These are phyloP conservation scores for Blastobasis adustella DNA, from an alignment of 2,888 invertebrate species.

Conservation along the genomic window DNA sequence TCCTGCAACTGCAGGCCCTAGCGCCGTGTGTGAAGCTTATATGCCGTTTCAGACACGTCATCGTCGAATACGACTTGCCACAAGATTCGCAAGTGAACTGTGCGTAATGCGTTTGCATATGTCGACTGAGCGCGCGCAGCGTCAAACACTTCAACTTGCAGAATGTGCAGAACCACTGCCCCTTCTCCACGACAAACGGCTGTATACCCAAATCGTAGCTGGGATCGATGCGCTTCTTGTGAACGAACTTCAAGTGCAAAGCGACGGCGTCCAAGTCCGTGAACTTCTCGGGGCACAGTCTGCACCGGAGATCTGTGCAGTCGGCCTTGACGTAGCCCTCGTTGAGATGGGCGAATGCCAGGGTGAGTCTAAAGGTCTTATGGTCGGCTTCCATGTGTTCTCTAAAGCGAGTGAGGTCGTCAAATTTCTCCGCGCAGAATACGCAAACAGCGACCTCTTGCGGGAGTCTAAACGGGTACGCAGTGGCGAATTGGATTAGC, in stretches of 20 bases:
- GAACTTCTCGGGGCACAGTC: conserved; percentile 19
- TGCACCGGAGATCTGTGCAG: conserved; percentile 27
- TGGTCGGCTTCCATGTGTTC: conserved; percentile 29
- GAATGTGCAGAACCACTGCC: conserved; percentile 20
- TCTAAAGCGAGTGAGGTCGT: conserved; percentile 26
- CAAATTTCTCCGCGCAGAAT: conserved; percentile 28
- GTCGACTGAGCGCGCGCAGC: conserved; percentile 27
- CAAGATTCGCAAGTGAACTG: conserved; percentile 32
- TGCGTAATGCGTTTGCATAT: conserved; percentile 29
- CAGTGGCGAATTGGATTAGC: conserved; percentile 30
- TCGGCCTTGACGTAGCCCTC: conserved; percentile 26
- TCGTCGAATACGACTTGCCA: conserved; percentile 27
- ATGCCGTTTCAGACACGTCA: conserved; percentile 21
- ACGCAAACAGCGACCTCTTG: conserved; percentile 25
- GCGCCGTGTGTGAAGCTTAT: conserved; percentile 16
- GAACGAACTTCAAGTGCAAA: conserved; percentile 20
- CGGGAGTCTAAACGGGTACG: conserved; percentile 36
- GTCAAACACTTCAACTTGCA: conserved; percentile 23
- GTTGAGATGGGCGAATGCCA: conserved; percentile 16
- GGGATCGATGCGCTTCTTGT: conserved; percentile 14
- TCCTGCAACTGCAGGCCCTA: conserved; percentile 18
- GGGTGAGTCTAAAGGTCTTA: conserved; percentile 13
- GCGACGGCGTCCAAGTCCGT: conserved; percentile 18
- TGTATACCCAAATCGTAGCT: conserved; percentile 19
- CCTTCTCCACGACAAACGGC: conserved; percentile 23